Base-by-base conservation (phyloP, 2,888 invertebrate species). In the Crossocerus cetratus region DNA sequence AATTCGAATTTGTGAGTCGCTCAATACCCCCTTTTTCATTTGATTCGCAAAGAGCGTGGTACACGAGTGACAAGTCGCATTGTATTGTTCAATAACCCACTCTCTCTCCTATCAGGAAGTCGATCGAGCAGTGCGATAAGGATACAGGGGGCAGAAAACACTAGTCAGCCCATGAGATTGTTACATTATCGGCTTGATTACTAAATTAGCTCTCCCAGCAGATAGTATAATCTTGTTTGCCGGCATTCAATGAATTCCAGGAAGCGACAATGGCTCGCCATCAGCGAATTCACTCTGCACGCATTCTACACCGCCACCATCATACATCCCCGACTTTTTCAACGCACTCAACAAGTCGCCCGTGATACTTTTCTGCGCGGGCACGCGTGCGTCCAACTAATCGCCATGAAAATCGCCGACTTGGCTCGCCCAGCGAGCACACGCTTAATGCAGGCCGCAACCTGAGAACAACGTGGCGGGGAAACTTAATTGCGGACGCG, bases 401-500 rank as follows among this genome's bases (percentile, higher is more conserved):
- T 54, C 54, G 54, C 13, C 3, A 54, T 21, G 54, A 54, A 54
- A 54, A 54, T 54, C 54, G 11, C 54, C 13, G 54, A 32, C 5
- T 32, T 32, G 32, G 8, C 32, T 32, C 32, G 32, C 5, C 5
- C 8, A 32, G 32, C 32, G 32, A 32, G 11, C 32, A 11, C 32
- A 11, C 32, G 68, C 73, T 68, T 61, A 69, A 69, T 56, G 73
- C 21, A 16, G 53, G 13, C 8, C 43, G 42, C 21, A 70, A 66
- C 60, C 22, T 55, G 66, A 64, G 65, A 72, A 72, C 63, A 55
- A 64, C 61, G 60, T 75, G 66, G 73, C 72, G 76, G 76, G 72
- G 75, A 78, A 81, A 81, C 82, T 79, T 84, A 84, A 84, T 84
- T 83, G 81, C 82, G 70, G 64, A 71, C 71, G 77, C 81, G 82